phyloP scores from a whole-genome alignment of 2,888 invertebrate genomes.

The Liopterus haemorrhoidalis region DNA sequence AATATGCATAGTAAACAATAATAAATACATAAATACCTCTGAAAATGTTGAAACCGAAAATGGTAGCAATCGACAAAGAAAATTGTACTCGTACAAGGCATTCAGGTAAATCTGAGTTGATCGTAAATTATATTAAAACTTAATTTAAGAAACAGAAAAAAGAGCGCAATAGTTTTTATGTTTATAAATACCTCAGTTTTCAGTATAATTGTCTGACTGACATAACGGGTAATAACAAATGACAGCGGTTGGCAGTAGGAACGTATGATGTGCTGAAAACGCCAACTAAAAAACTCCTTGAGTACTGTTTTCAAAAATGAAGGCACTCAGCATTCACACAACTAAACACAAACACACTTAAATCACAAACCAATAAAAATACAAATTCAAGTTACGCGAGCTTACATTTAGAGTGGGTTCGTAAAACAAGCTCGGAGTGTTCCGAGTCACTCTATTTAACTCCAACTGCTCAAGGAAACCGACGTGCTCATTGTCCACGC shows the following conservation, averaged over 20 bases:
- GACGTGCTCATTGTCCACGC: too few relatives aligned
- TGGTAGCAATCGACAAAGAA: too few relatives aligned
- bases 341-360: constrained; percentile 4
- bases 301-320: constrained; percentile 12
- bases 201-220: constrained; percentile 10
- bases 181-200: constrained; percentile 22
- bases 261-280: constrained; percentile 20
- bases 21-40: too few relatives aligned
- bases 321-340: constrained; percentile 1
- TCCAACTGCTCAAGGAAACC: too few relatives aligned
- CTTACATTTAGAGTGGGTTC: constrained; percentile 12
- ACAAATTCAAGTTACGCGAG: not conserved
- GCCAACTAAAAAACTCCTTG: constrained; percentile 23
- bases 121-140: not conserved
- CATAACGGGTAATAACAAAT: constrained; percentile 15
- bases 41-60: too few relatives aligned
- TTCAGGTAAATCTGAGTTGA: not conserved
- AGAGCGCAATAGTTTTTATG: too few relatives aligned
- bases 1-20: too few relatives aligned
- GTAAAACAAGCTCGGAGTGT: too few relatives aligned
- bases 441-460: too few relatives aligned
- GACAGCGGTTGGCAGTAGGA: constrained; percentile 16
- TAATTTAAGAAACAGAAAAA: constrained; percentile 11
- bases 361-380: not conserved
- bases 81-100: too few relatives aligned